phyloP scores from a whole-genome alignment of 2,888 invertebrate genomes.

The Ramazzottius varieornatus region DNA sequence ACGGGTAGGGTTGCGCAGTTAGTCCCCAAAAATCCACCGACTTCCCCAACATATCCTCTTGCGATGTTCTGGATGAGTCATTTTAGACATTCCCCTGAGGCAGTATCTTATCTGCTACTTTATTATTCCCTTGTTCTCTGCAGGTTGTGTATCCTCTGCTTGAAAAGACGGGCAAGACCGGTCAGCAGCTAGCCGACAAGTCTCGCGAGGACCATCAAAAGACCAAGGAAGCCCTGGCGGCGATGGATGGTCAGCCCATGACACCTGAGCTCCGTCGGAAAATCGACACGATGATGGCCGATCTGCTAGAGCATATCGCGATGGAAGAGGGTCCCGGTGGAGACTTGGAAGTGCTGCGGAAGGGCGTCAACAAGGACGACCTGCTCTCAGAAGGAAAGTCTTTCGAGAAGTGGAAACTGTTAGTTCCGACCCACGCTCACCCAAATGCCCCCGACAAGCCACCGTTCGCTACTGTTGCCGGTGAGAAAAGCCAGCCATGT shows the following conservation, averaged over 20 bases:
- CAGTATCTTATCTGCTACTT: no score
- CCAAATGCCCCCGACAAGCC: neutral
- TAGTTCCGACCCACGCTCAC: neutral
- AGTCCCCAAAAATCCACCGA: no score
- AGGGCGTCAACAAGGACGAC: neutral
- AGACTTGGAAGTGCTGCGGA: neutral
- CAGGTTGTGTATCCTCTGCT: neutral
- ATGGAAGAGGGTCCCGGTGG: neutral
- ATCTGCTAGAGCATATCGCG: neutral
- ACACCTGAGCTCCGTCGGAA: neutral
- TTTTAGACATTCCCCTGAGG: no score
- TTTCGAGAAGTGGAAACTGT: neutral
- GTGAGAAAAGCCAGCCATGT: no score
- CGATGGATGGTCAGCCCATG: neutral
- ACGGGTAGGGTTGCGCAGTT: no score
- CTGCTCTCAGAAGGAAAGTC: neutral
- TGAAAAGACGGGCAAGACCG: neutral
- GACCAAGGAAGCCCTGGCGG: neutral
- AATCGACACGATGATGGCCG: neutral
- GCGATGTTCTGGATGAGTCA: no score
- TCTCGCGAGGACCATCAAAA: neutral
- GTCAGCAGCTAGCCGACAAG: neutral
- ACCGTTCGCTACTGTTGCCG: neutral
- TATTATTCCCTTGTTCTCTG: no score
- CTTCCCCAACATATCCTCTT: no score